Conservation (phyloP, 2,888 invertebrate genomes). For the Agonopterix heracliana region DNA sequence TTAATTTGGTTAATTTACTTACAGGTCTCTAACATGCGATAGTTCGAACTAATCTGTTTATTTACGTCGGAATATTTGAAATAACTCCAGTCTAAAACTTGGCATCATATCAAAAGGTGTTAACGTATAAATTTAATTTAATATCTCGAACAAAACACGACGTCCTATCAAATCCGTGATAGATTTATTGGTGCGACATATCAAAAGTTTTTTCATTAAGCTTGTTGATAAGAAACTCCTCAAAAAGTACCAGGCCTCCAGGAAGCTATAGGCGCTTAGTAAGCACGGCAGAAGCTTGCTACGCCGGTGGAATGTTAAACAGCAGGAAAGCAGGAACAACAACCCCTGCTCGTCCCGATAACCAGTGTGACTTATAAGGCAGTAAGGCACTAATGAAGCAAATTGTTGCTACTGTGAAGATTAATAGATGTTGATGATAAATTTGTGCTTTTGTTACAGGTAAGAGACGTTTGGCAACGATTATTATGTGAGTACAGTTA, state of each 20-base stretch:
- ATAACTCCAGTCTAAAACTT: too few species aligned
- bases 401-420: conserved; percentile 4
- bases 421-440: neutral
- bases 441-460: conserved; percentile 22
- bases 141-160: too few species aligned
- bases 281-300: conserved; percentile 30
- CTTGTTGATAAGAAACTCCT: conserved; percentile 9
- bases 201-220: too few species aligned
- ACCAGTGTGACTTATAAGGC: conserved; percentile 13
- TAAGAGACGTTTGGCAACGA: conserved; percentile 7
- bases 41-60: too few species aligned
- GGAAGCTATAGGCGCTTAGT: conserved; percentile 30
- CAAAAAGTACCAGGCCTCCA: conserved; percentile 25
- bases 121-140: too few species aligned
- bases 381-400: conserved; percentile 8
- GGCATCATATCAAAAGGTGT: too few species aligned
- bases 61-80: too few species aligned
- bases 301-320: conserved; percentile 52
- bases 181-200: too few species aligned
- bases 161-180: too few species aligned
- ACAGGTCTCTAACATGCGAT: too few species aligned
- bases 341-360: conserved; percentile 30
- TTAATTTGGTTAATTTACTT: conserved; percentile 10
- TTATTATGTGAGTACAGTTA: too few species aligned
- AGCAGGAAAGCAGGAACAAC: conserved; percentile 21